phyloP scores from a whole-genome alignment of 2,888 invertebrate species.

The Acanthoscelides obtectus region DNA sequence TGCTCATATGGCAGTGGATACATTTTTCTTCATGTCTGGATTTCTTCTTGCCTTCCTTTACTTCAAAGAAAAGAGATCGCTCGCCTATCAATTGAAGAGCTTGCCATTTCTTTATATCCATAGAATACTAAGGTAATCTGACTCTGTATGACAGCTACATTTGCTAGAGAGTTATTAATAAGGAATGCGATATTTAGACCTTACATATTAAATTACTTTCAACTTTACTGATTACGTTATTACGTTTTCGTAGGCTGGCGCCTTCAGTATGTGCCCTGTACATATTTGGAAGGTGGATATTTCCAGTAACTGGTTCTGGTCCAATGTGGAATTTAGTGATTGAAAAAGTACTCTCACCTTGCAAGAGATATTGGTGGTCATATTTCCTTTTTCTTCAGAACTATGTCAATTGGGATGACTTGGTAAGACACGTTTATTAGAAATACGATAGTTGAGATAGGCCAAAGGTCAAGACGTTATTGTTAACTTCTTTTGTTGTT shows the following conservation, averaged over 20 bases:
- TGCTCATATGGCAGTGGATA: conserved; percentile 57
- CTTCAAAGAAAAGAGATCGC: conserved; percentile 28
- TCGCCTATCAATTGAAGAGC: conserved; percentile 11
- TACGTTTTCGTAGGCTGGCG: conserved; percentile 13
- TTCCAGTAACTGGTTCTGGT: conserved; percentile 16
- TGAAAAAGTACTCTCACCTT: not conserved
- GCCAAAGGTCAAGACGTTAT: too few species aligned
- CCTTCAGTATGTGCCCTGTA: conserved; percentile 10
- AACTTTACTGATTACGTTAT: too few species aligned
- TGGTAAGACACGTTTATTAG: conserved; percentile 19
- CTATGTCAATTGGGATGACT: conserved; percentile 29
- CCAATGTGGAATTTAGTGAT: conserved; percentile 22
- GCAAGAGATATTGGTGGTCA: conserved; percentile 40
- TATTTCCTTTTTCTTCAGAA: conserved; percentile 44
- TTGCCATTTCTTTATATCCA: conserved; percentile 20
- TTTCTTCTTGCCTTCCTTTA: conserved; percentile 51
- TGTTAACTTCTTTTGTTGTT: too few species aligned
- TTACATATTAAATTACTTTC: too few species aligned
- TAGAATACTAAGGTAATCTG: conserved; percentile 19
- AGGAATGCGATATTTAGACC: too few species aligned
- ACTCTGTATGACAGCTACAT: not conserved
- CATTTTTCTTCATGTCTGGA: conserved; percentile 61
- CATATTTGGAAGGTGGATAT: conserved; percentile 13
- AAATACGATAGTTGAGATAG: too few species aligned
- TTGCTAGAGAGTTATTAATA: too few species aligned